These are phyloP conservation scores for Drosophila carrolli DNA, from an alignment of 1,140 invertebrate genomes.

Conservation along the genomic window DNA sequence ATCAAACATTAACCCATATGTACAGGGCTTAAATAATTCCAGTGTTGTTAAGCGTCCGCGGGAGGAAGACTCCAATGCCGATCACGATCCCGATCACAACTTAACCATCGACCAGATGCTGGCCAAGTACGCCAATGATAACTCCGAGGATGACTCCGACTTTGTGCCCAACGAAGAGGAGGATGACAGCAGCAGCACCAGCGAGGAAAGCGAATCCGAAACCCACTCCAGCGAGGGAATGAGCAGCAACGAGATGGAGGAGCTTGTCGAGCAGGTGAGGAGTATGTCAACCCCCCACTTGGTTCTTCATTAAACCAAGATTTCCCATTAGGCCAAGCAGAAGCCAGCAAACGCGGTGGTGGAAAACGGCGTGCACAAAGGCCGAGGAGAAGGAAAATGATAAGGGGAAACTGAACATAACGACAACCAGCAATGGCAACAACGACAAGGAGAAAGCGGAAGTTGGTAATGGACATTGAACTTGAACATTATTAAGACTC, in stretches of 20 bases:
- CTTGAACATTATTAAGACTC: slow-evolving; percentile 60
- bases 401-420: slow-evolving; percentile 32
- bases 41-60: slow-evolving; percentile 53
- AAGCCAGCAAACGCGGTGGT: slow-evolving; percentile 10
- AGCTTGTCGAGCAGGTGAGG: slow-evolving; percentile 31
- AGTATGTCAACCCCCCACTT: background rate
- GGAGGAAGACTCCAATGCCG: slow-evolving; percentile 44
- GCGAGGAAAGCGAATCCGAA: slow-evolving; percentile 25
- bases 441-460: slow-evolving; percentile 53
- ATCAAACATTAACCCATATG: background rate
- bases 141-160: slow-evolving; percentile 77
- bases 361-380: slow-evolving; percentile 48
- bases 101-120: slow-evolving; percentile 69
- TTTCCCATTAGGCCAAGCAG: background rate
- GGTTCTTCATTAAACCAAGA: background rate
- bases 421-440: slow-evolving; percentile 23
- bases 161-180: slow-evolving; percentile 66
- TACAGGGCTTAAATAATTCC: slow-evolving; percentile 8
- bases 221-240: slow-evolving; percentile 43
- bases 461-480: slow-evolving; percentile 83
- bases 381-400: slow-evolving; percentile 22
- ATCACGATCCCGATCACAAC: slow-evolving; percentile 48
- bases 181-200: slow-evolving; percentile 33
- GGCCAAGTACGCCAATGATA: slow-evolving; percentile 74
- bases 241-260: slow-evolving; percentile 38